Conservation (phyloP, 2,113 vertebrate genomes). For the Noturus placidus region DNA sequence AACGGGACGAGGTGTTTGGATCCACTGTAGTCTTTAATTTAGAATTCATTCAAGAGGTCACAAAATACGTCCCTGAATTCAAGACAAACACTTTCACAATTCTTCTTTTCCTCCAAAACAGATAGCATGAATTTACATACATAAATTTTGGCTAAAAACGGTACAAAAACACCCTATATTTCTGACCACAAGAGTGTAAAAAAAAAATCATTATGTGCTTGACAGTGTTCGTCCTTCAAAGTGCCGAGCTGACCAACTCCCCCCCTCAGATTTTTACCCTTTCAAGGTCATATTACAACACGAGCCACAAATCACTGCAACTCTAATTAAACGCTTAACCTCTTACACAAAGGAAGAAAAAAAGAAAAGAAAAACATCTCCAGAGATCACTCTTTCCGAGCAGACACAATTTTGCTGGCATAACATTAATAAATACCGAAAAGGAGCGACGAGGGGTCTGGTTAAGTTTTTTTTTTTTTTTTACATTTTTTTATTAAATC, state of each 20-base stretch:
- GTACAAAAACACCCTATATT: conserved; percentile 65
- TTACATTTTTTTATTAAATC: no score
- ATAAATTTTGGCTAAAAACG: conserved; percentile 60
- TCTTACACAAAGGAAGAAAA: background rate
- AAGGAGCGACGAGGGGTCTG: background rate
- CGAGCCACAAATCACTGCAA: background rate
- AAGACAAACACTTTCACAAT: conserved; percentile 61
- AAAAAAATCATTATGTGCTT: conserved; percentile 39
- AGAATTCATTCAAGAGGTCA: conserved; percentile 64
- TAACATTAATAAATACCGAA: conserved; percentile 38
- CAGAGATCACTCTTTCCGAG: conserved; percentile 14
- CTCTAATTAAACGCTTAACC: background rate
- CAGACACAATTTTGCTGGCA: conserved; percentile 13
- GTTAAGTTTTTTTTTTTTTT: no score
- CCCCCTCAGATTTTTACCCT: background rate
- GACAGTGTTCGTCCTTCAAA: background rate
- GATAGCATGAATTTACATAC: conserved; percentile 53
- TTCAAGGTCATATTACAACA: background rate
- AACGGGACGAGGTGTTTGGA: background rate
- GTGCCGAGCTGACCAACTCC: background rate
- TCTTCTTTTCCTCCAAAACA: conserved; percentile 64
- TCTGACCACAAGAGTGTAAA: conserved; percentile 55
- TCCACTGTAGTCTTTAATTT: conserved; percentile 65
- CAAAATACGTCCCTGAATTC: conserved; percentile 72
- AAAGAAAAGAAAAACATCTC: background rate